Percentiles rank a stretch among this genome's conserved stretches.
phyloP scores from a whole-genome alignment of 2,888 invertebrate species.

The Ormyrus nitidulus region DNA sequence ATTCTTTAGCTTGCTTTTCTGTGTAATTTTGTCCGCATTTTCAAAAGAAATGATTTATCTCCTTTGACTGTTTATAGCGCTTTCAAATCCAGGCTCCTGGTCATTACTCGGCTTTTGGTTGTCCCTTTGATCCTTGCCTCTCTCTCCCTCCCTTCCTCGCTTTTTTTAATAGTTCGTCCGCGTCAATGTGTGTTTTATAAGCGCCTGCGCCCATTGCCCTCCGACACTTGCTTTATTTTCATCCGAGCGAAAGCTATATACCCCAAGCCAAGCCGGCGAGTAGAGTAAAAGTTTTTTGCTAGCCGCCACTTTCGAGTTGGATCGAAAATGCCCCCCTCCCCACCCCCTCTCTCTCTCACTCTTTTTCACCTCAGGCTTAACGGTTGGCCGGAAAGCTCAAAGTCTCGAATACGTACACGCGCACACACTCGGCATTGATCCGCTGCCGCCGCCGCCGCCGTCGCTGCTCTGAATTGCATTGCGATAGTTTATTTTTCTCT shows the following conservation, averaged over 20 bases:
- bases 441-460: neutral
- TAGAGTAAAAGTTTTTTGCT: conserved; percentile 44
- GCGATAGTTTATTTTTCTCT: conserved; percentile 46
- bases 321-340: conserved; percentile 42
- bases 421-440: conserved; percentile 35
- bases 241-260: neutral
- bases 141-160: neutral
- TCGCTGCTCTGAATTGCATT: conserved; percentile 25
- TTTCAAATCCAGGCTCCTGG: conserved; percentile 31
- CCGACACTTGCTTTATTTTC: conserved; percentile 36
- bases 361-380: neutral
- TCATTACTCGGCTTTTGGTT: conserved; percentile 34
- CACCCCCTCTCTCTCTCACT: neutral
- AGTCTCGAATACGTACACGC: conserved; percentile 23
- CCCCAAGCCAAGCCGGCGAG: neutral
- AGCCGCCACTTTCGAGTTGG: conserved; percentile 31
- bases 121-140: conserved; percentile 17
- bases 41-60: conserved; percentile 34
- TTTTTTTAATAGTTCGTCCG: conserved; percentile 5
- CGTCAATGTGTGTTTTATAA: conserved; percentile 43
- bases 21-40: neutral
- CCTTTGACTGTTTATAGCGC: conserved; percentile 30
- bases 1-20: neutral
- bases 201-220: conserved; percentile 18
- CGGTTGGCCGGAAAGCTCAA: conserved; percentile 20